Evolutionary conservation across 2,888 invertebrate genomes (phyloP), one percentile per base, ranked within the genome.

Genomic region (Synanthedon myopaeformis): DNA sequence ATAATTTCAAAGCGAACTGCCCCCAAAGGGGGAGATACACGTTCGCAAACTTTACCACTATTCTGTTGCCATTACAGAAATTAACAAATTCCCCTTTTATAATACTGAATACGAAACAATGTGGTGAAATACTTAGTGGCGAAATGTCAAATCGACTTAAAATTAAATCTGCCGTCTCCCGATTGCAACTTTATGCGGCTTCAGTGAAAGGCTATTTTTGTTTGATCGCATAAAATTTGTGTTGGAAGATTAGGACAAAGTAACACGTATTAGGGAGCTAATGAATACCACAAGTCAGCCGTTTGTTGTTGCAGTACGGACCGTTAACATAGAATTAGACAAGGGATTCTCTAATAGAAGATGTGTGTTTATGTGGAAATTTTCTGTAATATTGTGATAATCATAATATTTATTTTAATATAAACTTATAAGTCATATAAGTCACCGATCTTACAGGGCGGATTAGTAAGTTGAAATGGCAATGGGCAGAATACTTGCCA

Each of bases 221-320:
- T 55, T 1, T 52, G 59, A 56, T 41, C 2, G 2, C 2, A 3
- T 45, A 49, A 53, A 59, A 62, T 69, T n/a, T 79, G 77, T 74
- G 77, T 72, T 66, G 69, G 70, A 74, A 80, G 81, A 82, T 82
- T 82, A 82, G 81, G 66, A 75, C 72, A 73, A 78, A 79, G 80
- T 80, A 82, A 80, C 81, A 79, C 74, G 80, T 80, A 82, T 82
- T 82, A 82, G 76, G 70, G 70, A 74, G 74, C 79, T 80, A 81
- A 81, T 82, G 82, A 82, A 82, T 76, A 76, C 80, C 80, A 69
- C 81, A 80, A 83, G 80, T 81, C 78, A 74, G 72, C 61, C 67
- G 57, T 65, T 62, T 63, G 69, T 70, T 56, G 59, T 72, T 58
- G 68, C 63, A 64, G 67, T 10, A 45, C n/a, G 45, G 8, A 45